Evolutionary conservation across 2,888 invertebrate genomes (phyloP), one percentile per base, ranked within the genome.

Genomic region (Dorcus hopei): DNA sequence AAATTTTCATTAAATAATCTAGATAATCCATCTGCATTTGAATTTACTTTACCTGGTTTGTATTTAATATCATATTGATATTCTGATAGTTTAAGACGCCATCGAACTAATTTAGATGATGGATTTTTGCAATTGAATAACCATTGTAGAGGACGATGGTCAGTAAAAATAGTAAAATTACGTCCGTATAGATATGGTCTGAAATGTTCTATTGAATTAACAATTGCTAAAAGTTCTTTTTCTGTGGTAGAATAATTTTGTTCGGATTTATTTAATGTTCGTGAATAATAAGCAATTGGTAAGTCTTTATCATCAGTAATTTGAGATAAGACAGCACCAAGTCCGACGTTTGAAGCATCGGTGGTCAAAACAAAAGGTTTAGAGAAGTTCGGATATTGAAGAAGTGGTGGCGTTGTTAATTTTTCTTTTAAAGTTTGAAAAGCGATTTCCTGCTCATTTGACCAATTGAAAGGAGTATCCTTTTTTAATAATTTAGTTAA

Each of bases 121-220:
- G 72, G 71, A 39, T 75, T 71, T 61, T 70, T 72, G 50, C 58
- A 16, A 54, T 54, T 51, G 16, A 63, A 52, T 9, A 71, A 49
- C 69, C 71, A 71, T 14, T 41, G 43, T 26, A 71, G 48, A 1
- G 70, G 69, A 47, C 53, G 52, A 53, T 71, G 71, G 61, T 73
- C 72, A 0, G 69, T 73, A 4, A 65, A 53, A 23, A 71, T 64
- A 2, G 19, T 63, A 40, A 75, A 75, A 48, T 69, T 68, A 16
- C 59, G 61, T 7, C 74, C 75, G 45, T 68, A 72, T 1, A 75
- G 39, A 49, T 74, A 75, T 1, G 70, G 70, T 53, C 71, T 54
- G 49, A 70, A 73, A 58, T 69, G 63, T 52, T 68, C 64, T 7
- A 64, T 55, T 7, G 23, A 40, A 60, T 64, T 68, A 14, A 72